Base-by-base conservation (phyloP, 1,140 invertebrate genomes). In the Lysiphlebus fabarum region DNA sequence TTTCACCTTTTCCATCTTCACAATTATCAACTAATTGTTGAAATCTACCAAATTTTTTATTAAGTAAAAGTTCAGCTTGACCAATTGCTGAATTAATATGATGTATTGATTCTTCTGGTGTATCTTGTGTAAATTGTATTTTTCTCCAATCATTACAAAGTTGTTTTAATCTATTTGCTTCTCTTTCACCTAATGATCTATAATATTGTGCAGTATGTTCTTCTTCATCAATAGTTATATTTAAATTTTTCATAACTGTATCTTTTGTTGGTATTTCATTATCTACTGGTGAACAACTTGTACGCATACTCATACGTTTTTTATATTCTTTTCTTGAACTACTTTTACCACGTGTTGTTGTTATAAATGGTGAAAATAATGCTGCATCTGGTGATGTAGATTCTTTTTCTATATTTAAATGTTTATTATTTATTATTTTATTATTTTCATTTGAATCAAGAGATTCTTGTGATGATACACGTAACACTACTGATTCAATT, bases 31-130 rank as follows among this genome's bases (percentile, higher is more conserved):
- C 85, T 2, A 91, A 72, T 2, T 78, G 70, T 14, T 72, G 64
- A 62, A 90, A 90, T 68, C 89, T 84, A 66, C 84, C 76, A 62
- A 90, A 85, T 63, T 90, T 87, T 62, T 88, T 86, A 6, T 68
- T 76, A 0, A 89, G 83, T 4, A 91, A 67, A 8, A 90, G 70
- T 56, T 84, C 81, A 0, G 87, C 86, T 67, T 90, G 86, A 0
- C 88, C 87, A 37, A 89, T 79, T 1, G 84, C 82, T 17, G 85
- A 82, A 65, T 86, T 80, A 42, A 91, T 88, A 69, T 84, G 76
- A 67, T 86, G 85, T 37, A 62, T 60, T 4, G 71, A 81, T 42
- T 82, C 81, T 57, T 82, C 81, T 45, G 76, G 59, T 40, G 79
- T 59, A 10, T 67, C 44, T 2, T 65, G 55, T 1, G 64, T 38